Conservation (phyloP, 2,888 invertebrate species). For the Panopea generosa region DNA sequence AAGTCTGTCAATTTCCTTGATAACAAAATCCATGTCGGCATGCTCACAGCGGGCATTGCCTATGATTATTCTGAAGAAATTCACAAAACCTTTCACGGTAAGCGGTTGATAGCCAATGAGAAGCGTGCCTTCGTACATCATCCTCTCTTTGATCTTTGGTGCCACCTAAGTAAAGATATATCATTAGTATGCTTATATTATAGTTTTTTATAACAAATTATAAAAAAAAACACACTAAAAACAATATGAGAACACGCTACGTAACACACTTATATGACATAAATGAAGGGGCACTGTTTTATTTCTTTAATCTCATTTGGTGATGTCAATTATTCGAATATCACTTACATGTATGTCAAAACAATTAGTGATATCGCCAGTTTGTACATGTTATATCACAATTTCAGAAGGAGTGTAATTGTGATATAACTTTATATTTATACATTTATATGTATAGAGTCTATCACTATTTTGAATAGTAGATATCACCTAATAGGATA, state of each 20-base stretch:
- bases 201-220: too few relatives aligned
- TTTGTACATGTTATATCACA: too few relatives aligned
- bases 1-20: constrained; percentile 96
- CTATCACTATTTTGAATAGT: too few relatives aligned
- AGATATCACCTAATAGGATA: too few relatives aligned
- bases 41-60: constrained; percentile 96
- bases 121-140: constrained; percentile 98
- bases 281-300: neutral
- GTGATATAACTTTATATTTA: too few relatives aligned
- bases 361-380: too few relatives aligned
- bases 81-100: constrained; percentile 92
- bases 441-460: too few relatives aligned
- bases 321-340: too few relatives aligned
- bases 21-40: constrained; percentile 96
- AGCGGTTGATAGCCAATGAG: constrained; percentile 99
- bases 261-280: neutral
- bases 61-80: constrained; percentile 99
- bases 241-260: neutral
- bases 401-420: too few relatives aligned
- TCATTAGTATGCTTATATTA: too few relatives aligned
- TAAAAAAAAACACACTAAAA: neutral
- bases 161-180: constrained; percentile 90
- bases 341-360: too few relatives aligned
- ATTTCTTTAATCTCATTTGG: too few relatives aligned
- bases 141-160: constrained; percentile 95